These are phyloP conservation scores for Zaprionus camerounensis DNA, from an alignment of 1,140 invertebrate genomes.

Conservation along the genomic window DNA sequence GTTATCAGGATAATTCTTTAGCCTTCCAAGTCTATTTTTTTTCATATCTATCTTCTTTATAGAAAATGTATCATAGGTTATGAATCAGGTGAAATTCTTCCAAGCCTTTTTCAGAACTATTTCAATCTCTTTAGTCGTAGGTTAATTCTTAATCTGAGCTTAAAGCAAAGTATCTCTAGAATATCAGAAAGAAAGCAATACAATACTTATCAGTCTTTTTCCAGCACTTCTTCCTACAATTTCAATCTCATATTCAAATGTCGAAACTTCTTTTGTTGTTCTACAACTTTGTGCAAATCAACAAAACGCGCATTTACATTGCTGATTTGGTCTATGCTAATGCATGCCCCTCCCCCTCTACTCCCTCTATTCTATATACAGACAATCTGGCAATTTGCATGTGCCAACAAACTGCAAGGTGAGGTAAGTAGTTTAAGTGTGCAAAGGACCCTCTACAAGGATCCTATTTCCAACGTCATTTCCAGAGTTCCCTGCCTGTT, in stretches of 20 bases:
- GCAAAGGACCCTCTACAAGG: not conserved
- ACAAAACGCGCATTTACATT: slow-evolving; percentile 18
- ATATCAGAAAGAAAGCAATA: not conserved
- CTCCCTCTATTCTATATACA: not conserved
- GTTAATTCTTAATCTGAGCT: no score
- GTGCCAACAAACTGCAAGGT: not conserved
- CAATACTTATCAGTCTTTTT: not conserved
- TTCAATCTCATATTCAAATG: slow-evolving; percentile 1
- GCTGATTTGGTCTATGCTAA: slow-evolving; percentile 23
- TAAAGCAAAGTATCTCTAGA: not conserved
- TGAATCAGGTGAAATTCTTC: no score
- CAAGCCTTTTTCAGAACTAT: no score
- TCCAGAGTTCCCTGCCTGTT: not conserved
- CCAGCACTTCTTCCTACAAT: not conserved
- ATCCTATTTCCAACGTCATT: not conserved
- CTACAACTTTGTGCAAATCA: slow-evolving; percentile 10
- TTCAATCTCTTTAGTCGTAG: no score
- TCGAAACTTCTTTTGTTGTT: not conserved
- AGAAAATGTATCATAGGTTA: no score
- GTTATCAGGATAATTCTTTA: no score
- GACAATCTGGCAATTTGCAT: not conserved
- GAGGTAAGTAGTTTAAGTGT: slow-evolving; percentile 13
- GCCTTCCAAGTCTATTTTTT: no score
- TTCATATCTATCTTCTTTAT: no score
- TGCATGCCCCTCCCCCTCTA: not conserved